phyloP scores from a whole-genome alignment of 1,140 invertebrate genomes.

The Drosophila serrata region DNA sequence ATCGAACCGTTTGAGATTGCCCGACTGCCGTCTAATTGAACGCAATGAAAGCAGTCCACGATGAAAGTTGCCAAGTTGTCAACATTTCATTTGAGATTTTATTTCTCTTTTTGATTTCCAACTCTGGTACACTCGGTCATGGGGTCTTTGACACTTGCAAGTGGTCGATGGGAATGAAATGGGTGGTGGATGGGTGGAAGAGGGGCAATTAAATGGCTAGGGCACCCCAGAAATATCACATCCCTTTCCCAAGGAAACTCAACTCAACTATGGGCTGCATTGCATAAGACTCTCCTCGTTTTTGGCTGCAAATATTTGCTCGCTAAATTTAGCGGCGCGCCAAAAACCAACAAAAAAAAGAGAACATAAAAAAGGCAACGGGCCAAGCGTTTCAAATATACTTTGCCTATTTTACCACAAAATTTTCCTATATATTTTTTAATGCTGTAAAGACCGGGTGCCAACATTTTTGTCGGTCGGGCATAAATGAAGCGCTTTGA shows the following conservation, averaged over 20 bases:
- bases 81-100: conserved; percentile 44
- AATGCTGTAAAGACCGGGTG: conserved; percentile 62
- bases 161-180: conserved; percentile 7
- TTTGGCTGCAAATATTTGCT: conserved; percentile 70
- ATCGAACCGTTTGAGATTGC: conserved; percentile 16
- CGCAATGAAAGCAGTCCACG: conserved; percentile 40
- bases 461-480: conserved; percentile 52
- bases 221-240: conserved; percentile 60
- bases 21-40: conserved; percentile 40
- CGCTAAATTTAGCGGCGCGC: conserved; percentile 78
- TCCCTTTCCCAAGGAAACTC: conserved; percentile 5
- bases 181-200: conserved; percentile 2
- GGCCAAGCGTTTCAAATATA: conserved; percentile 54
- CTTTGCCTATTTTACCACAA: conserved; percentile 47
- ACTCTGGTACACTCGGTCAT: conserved; percentile 77
- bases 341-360: conserved; percentile 28
- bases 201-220: conserved; percentile 72
- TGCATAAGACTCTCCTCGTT: conserved; percentile 61
- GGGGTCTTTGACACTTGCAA: conserved; percentile 79
- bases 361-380: conserved; percentile 55
- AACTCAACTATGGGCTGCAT: conserved; percentile 53
- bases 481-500: conserved; percentile 65
- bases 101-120: conserved; percentile 43
- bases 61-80: conserved; percentile 51
- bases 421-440: conserved; percentile 26